Conservation (phyloP, 2,888 invertebrate species). For the Himalopsyche kuldschensis region DNA sequence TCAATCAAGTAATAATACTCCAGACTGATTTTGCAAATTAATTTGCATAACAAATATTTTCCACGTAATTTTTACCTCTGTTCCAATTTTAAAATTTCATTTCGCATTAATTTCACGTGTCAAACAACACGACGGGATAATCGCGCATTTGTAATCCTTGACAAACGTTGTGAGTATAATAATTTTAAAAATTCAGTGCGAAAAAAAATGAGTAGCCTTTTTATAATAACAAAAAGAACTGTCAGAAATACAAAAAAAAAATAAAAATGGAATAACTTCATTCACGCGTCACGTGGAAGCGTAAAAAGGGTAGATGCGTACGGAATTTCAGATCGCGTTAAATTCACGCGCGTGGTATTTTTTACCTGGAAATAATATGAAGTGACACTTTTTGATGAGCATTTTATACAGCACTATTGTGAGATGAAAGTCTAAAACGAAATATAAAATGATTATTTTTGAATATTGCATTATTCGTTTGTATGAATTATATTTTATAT, state of each 20-base stretch:
- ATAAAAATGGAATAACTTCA: background rate
- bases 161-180: too few species aligned
- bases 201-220: background rate
- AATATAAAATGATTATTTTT: background rate
- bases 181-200: too few species aligned
- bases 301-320: background rate
- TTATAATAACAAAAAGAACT: background rate
- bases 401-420: background rate
- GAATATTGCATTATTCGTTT: too few species aligned
- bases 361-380: background rate
- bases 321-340: background rate
- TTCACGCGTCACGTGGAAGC: background rate
- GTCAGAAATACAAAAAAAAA: background rate
- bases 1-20: too few species aligned
- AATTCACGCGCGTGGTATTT: background rate
- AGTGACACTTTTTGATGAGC: background rate
- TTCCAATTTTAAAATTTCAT: too few species aligned
- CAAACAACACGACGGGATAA: too few species aligned
- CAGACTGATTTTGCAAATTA: too few species aligned
- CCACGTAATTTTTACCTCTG: too few species aligned
- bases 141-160: too few species aligned
- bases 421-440: background rate
- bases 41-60: too few species aligned
- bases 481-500: too few species aligned
- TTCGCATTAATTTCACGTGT: too few species aligned